Evolutionary conservation across 2,888 invertebrate genomes (phyloP).

Genomic region (Eueremaeus valkanovi): DNA sequence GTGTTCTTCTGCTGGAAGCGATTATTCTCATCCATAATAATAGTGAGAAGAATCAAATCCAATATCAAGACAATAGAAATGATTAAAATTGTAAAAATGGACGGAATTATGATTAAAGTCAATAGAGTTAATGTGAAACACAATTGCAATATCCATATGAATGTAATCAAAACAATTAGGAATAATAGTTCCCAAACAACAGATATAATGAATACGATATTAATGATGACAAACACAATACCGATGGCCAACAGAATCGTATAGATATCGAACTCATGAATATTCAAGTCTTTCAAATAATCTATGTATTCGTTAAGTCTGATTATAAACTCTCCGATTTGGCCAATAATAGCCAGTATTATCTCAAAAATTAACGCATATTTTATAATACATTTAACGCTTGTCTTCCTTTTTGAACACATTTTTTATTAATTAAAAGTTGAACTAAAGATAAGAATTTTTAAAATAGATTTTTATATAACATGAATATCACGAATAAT

Average conservation of each 20-base stretch:
- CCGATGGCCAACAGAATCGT: conserved; percentile 8
- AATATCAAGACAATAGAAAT: conserved; percentile 27
- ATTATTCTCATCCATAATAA: conserved; percentile 29
- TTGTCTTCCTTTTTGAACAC: conserved; percentile 11
- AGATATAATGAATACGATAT: conserved; percentile 29
- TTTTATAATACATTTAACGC: conserved; percentile 39
- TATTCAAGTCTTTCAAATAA: not conserved
- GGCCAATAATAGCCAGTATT: conserved; percentile 31
- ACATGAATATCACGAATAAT: too few species aligned
- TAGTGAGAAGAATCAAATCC: conserved; percentile 10
- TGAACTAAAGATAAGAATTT: too few species aligned
- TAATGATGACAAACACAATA: not conserved
- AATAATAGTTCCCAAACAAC: conserved; percentile 1
- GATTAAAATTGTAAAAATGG: conserved; percentile 35
- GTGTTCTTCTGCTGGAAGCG: not conserved
- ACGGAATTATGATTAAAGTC: not conserved
- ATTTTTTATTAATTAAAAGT: too few species aligned
- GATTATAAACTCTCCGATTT: conserved; percentile 31
- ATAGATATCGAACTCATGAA: conserved; percentile 9
- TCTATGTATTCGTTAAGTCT: conserved; percentile 15
- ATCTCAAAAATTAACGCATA: conserved; percentile 30
- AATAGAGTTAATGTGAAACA: not conserved
- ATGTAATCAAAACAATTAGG: not conserved
- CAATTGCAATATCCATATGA: conserved; percentile 23
- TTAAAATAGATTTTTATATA: too few species aligned